Evolutionary conservation across 2,888 invertebrate genomes (phyloP).

Genomic region (Lagria hirta): DNA sequence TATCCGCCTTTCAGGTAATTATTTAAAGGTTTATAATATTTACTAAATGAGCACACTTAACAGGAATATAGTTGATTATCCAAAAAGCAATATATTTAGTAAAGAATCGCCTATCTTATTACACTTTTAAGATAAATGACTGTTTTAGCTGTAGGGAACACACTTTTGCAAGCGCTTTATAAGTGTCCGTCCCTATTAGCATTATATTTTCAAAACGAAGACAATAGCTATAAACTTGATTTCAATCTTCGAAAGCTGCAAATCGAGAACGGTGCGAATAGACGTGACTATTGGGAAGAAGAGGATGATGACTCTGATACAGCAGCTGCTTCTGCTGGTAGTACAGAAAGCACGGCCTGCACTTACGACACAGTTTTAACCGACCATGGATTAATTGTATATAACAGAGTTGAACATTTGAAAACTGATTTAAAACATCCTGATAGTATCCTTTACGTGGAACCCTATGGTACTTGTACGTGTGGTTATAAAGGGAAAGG

Average conservation of each 20-base stretch:
- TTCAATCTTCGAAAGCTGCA: conserved; percentile 23
- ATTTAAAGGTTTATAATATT: conserved; percentile 2
- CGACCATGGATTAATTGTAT: conserved; percentile 6
- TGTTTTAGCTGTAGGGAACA: conserved; percentile 43
- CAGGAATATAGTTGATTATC: too few species aligned
- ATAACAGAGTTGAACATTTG: background rate
- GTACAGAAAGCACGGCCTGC: background rate
- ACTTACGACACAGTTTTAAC: conserved; percentile 1
- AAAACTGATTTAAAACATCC: conserved; percentile 19
- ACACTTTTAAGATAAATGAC: background rate
- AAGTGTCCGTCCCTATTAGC: conserved; percentile 38
- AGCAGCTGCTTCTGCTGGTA: too few species aligned
- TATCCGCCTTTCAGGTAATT: conserved; percentile 47
- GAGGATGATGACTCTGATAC: conserved; percentile 2
- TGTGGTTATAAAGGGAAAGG: conserved; percentile 14
- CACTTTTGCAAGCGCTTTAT: conserved; percentile 41
- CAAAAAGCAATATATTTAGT: too few species aligned
- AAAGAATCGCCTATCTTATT: background rate
- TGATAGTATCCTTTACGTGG: conserved; percentile 22
- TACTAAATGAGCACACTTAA: background rate
- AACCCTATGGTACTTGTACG: conserved; percentile 26
- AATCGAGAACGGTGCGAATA: conserved; percentile 4
- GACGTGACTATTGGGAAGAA: background rate
- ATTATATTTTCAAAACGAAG: conserved; percentile 46
- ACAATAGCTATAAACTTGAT: conserved; percentile 37